A percentile compares a stretch with the other conserved stretches of the same genome.
Conservation (phyloP, 2,113 vertebrate species). For the Bagarius yarrelli region DNA sequence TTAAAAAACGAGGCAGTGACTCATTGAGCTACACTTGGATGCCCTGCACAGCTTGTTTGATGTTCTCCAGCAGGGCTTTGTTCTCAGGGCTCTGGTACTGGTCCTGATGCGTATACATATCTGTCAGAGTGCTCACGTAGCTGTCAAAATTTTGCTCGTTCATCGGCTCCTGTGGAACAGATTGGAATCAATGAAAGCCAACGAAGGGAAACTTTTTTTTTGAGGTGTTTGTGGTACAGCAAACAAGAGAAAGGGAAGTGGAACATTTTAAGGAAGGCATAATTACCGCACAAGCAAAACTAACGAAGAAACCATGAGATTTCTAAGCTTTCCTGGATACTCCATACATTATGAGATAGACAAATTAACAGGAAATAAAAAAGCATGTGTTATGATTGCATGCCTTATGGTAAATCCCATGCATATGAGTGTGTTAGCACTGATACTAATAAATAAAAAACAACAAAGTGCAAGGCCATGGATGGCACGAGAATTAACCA, state of each 20-base stretch:
- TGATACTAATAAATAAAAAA: conserved; percentile 42
- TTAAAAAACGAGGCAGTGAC: conserved; percentile 50
- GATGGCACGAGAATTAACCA: conserved; percentile 43
- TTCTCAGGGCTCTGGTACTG: conserved; percentile 99
- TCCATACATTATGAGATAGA: conserved; percentile 33
- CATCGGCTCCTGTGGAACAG: conserved; percentile 92
- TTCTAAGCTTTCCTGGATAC: conserved; percentile 18
- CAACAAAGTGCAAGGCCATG: conserved; percentile 41
- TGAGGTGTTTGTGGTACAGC: not conserved
- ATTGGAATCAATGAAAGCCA: conserved; percentile 41
- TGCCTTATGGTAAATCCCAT: conserved; percentile 47
- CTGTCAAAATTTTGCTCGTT: conserved; percentile 99
- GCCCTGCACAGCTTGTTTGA: conserved; percentile 98
- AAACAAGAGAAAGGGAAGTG: conserved; percentile 39
- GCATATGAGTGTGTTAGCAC: conserved; percentile 45
- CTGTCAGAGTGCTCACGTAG: conserved; percentile 98
- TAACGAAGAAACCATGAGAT: conserved; percentile 2
- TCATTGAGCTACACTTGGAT: conserved; percentile 90
- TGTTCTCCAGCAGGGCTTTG: conserved; percentile 99
- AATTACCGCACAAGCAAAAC: not conserved
- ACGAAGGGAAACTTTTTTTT: not conserved
- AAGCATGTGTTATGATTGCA: conserved; percentile 46
- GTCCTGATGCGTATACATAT: conserved; percentile 99
- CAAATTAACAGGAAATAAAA: conserved; percentile 21
- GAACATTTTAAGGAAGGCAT: conserved; percentile 19